A percentile compares a stretch with the other conserved stretches of the same genome.
Conservation (phyloP, 1,140 invertebrate species). For the Drosophila serrata region DNA sequence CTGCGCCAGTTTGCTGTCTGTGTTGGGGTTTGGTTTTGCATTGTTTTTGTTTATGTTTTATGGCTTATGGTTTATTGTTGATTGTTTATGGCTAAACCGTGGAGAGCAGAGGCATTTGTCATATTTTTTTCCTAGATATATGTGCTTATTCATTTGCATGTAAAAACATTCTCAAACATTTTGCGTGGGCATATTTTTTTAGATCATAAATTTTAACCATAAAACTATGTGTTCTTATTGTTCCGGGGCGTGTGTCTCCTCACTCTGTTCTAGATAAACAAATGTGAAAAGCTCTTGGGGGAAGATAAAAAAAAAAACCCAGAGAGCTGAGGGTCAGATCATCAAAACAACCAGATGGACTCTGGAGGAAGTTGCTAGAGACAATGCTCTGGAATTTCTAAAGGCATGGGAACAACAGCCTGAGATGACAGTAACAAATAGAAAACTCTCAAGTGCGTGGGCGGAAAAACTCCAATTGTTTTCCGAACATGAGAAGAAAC, state of each 20-base stretch:
- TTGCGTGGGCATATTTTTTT: conserved; percentile 70
- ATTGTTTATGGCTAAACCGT: conserved; percentile 37
- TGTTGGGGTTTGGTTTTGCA: conserved; percentile 32
- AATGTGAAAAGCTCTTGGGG: conserved; percentile 49
- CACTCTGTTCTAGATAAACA: conserved; percentile 53
- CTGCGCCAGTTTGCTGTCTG: conserved; percentile 11
- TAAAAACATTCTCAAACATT: conserved; percentile 58
- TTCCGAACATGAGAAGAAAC: conserved; percentile 10
- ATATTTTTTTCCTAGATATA: conserved; percentile 43
- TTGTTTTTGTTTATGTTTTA: conserved; percentile 73
- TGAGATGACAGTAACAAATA: conserved; percentile 30
- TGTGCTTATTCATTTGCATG: conserved; percentile 64
- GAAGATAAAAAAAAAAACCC: conserved; percentile 19
- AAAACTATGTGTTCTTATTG: conserved; percentile 45
- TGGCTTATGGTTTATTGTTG: conserved; percentile 68
- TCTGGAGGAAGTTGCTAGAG: conserved; percentile 30
- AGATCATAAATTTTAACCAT: conserved; percentile 77
- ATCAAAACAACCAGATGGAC: conserved; percentile 19
- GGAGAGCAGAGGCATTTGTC: conserved; percentile 35
- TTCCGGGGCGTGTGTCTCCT: conserved; percentile 4
- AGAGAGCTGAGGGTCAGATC: conserved; percentile 14
- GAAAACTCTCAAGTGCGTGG: conserved; percentile 56
- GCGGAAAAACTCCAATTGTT: conserved; percentile 36
- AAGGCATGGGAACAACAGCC: conserved; percentile 58
- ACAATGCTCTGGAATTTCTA: conserved; percentile 17